These are phyloP conservation scores for Busseola fusca DNA, from an alignment of 2,888 invertebrate species.

Conservation along the genomic window DNA sequence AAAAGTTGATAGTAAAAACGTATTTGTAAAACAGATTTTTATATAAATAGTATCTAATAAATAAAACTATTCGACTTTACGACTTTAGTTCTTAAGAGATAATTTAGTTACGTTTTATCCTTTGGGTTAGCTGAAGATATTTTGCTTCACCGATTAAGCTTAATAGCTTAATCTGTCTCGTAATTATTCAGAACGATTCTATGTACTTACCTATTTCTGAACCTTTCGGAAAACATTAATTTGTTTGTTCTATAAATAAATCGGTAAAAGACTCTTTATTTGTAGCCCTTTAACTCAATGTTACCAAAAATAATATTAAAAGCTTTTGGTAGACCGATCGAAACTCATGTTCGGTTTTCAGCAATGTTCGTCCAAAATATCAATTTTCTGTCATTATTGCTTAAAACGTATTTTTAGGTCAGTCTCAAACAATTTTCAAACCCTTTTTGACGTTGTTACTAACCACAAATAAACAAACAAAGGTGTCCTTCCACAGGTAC, in stretches of 20 bases:
- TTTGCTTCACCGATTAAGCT: conserved; percentile 3
- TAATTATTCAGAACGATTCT: conserved; percentile 17
- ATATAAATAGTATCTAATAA: background rate
- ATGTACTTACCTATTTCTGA: background rate
- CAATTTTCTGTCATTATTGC: background rate
- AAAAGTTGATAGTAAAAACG: background rate
- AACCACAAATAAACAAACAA: background rate
- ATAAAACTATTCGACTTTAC: background rate
- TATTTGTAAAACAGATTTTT: background rate
- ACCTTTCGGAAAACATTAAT: background rate
- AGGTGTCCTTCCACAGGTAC: conserved; percentile 72
- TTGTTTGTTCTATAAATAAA: background rate
- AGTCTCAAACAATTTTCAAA: no score
- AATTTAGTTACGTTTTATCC: background rate
- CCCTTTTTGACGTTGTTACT: background rate
- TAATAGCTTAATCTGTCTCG: no score
- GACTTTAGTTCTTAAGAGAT: background rate
- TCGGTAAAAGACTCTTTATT: background rate
- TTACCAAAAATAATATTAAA: no score
- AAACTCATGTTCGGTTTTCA: background rate
- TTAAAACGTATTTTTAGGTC: background rate
- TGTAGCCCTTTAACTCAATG: background rate
- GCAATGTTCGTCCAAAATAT: background rate
- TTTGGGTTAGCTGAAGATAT: background rate
- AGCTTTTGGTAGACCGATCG: background rate